Percentiles rank a stretch among this genome's conserved stretches.
These are phyloP conservation scores for Lamprotornis superbus DNA, from an alignment of 2,113 vertebrate species.

Conservation along the genomic window DNA sequence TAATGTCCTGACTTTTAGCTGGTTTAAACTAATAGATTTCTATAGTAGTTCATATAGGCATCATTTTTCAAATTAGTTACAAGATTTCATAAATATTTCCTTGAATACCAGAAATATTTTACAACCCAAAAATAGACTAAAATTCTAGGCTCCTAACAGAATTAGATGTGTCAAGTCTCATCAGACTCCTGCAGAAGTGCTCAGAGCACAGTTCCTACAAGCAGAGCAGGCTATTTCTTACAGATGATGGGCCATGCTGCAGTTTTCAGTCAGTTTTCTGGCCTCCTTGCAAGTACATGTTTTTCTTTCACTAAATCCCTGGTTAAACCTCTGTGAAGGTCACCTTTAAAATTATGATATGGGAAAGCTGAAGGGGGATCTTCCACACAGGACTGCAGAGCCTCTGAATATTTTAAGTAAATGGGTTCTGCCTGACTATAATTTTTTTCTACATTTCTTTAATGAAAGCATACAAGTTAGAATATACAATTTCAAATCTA, in stretches of 20 bases:
- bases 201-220: slow-evolving; percentile 18
- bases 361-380: not conserved
- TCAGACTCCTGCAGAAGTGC: slow-evolving; percentile 22
- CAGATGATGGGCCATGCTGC: not conserved
- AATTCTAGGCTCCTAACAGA: not conserved
- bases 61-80: not conserved
- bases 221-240: not conserved
- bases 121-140: not conserved
- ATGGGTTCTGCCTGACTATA: not conserved
- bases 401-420: not conserved
- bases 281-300: not conserved
- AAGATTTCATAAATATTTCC: not conserved
- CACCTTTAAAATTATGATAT: not conserved
- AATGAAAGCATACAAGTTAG: not conserved
- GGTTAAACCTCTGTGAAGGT: slow-evolving; percentile 6
- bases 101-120: not conserved
- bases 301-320: not conserved
- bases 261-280: not conserved
- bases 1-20: not conserved
- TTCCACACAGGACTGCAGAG: not conserved
- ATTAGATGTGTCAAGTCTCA: slow-evolving; percentile 46
- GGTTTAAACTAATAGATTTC: not conserved
- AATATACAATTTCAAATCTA: not conserved
- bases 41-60: not conserved
- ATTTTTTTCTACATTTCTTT: not conserved